phyloP scores from a whole-genome alignment of 2,888 invertebrate genomes.

The Drymonia ruficornis region DNA sequence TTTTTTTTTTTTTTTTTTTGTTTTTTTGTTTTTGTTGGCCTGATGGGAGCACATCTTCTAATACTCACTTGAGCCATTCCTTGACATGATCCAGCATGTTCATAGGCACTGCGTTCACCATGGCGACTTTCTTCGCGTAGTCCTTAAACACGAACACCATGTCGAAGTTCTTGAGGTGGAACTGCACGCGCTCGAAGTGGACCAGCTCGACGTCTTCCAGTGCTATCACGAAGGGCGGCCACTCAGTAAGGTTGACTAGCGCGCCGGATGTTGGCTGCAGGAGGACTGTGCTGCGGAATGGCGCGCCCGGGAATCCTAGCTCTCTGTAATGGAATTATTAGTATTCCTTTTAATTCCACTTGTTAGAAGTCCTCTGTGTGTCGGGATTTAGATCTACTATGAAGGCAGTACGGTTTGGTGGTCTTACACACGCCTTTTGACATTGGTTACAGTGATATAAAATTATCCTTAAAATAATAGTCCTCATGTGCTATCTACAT shows the following conservation, averaged over 20 bases:
- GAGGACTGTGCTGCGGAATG: conserved; percentile 97
- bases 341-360: too few relatives aligned
- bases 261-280: conserved; percentile 99
- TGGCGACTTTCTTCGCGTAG: conserved; percentile 96
- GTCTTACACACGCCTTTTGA: too few relatives aligned
- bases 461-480: too few relatives aligned
- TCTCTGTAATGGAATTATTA: conserved; percentile 84
- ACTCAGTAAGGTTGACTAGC: conserved; percentile 98
- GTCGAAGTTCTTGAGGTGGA: conserved; percentile 99
- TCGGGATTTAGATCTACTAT: too few relatives aligned
- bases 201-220: conserved; percentile 99
- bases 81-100: conserved; percentile 99
- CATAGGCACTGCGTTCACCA: conserved; percentile 99
- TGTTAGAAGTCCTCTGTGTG: too few relatives aligned
- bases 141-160: conserved; percentile 99
- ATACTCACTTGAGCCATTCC: conserved; percentile 97
- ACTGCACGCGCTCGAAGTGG: conserved; percentile 99
- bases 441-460: too few relatives aligned
- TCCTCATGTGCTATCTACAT: too few relatives aligned
- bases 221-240: conserved; percentile 99
- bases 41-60: too few relatives aligned
- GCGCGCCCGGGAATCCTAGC: conserved; percentile 98
- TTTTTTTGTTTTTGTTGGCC: too few relatives aligned
- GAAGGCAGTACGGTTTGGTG: too few relatives aligned
- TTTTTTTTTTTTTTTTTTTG: too few relatives aligned